These are phyloP conservation scores for Mesorhabditis belari DNA, from an alignment of 2,888 invertebrate genomes.

Conservation along the genomic window DNA sequence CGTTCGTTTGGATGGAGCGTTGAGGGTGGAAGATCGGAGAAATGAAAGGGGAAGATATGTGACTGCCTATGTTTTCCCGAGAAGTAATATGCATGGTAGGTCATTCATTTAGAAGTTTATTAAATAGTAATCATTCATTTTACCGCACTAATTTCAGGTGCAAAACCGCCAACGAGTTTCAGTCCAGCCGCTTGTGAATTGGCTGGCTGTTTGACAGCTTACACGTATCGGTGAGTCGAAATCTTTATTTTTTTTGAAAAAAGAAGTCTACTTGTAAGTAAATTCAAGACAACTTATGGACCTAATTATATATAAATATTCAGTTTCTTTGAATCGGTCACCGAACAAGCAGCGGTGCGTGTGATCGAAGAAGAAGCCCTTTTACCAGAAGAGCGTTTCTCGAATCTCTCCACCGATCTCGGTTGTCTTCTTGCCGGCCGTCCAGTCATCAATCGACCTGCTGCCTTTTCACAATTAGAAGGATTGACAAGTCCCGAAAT, in stretches of 20 bases:
- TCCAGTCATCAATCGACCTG: not conserved
- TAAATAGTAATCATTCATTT: constrained; percentile 1
- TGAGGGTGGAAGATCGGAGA: constrained; percentile 22
- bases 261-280: not conserved
- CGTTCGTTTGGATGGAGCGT: constrained; percentile 25
- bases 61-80: constrained; percentile 49
- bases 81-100: constrained; percentile 34
- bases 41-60: constrained; percentile 27
- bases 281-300: not conserved
- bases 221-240: constrained; percentile 39
- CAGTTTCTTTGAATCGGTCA: constrained; percentile 48
- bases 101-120: not conserved
- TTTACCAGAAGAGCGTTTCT: constrained; percentile 29
- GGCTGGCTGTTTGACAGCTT: constrained; percentile 49
- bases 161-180: constrained; percentile 47
- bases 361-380: constrained; percentile 49
- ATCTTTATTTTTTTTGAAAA: not conserved
- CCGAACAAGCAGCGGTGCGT: constrained; percentile 40
- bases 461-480: constrained; percentile 2
- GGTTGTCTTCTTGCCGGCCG: constrained; percentile 19
- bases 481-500: constrained; percentile 36
- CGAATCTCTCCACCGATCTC: constrained; percentile 24
- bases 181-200: constrained; percentile 50
- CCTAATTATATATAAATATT: not conserved
- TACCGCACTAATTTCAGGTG: constrained; percentile 17